phyloP scores from a whole-genome alignment of 2,888 invertebrate species.

The Orchesellides sinensis region DNA sequence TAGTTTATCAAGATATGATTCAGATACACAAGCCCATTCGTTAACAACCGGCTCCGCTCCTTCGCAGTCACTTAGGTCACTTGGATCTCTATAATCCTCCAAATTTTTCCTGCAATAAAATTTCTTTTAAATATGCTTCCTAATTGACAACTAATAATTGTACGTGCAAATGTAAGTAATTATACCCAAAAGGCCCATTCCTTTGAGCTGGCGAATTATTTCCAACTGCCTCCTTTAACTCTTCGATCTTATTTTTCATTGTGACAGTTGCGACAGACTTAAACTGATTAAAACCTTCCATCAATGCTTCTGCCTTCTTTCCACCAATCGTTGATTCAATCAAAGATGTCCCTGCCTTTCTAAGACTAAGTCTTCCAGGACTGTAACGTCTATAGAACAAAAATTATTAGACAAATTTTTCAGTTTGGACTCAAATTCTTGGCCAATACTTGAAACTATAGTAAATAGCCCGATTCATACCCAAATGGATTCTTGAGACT shows the following conservation, averaged over 20 bases:
- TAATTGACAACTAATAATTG: too few species aligned
- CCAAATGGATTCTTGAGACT: conserved; percentile 91
- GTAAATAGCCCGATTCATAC: conserved; percentile 78
- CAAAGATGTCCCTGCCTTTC: conserved; percentile 81
- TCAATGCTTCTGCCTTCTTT: conserved; percentile 91
- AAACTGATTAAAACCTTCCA: conserved; percentile 90
- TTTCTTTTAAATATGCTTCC: too few species aligned
- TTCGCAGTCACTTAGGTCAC: conserved; percentile 68
- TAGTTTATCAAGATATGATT: conserved; percentile 74
- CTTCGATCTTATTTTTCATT: conserved; percentile 92
- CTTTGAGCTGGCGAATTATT: conserved; percentile 85
- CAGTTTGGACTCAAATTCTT: too few species aligned
- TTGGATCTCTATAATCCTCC: conserved; percentile 46
- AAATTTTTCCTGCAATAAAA: conserved; percentile 58
- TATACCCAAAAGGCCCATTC: conserved; percentile 74
- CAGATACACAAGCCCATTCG: conserved; percentile 74
- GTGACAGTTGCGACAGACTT: conserved; percentile 89
- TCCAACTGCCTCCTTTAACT: conserved; percentile 93
- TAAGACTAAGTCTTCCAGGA: conserved; percentile 88
- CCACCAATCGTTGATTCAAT: conserved; percentile 74
- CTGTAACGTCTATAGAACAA: conserved; percentile 86
- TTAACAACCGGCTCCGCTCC: conserved; percentile 65
- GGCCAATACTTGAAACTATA: background rate
- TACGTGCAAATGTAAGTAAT: background rate
- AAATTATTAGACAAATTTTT: conserved; percentile 12